Conservation (phyloP, 2,888 invertebrate genomes). For the Hirtodrosophila duncani region DNA sequence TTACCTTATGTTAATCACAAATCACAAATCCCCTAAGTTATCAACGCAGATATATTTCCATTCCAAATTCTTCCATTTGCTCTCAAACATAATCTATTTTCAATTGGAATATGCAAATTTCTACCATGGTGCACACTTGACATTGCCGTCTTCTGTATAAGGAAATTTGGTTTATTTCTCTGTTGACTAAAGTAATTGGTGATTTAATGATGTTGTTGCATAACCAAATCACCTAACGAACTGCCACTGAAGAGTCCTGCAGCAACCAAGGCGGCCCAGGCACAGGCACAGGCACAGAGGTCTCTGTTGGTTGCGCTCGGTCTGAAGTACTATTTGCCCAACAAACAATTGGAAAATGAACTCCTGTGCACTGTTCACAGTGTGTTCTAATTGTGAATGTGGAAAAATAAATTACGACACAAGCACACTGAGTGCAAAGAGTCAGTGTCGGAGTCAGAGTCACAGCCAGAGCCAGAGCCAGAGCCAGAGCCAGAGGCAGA, state of each 20-base stretch:
- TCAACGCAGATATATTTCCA: too few species aligned
- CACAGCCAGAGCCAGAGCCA: too few species aligned
- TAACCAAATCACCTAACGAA: slow-evolving; percentile 71
- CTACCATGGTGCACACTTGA: slow-evolving; percentile 35
- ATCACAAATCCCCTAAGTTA: too few species aligned
- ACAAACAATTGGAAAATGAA: slow-evolving; percentile 67
- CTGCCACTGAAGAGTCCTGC: slow-evolving; percentile 34
- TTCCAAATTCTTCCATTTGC: too few species aligned
- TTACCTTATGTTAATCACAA: too few species aligned
- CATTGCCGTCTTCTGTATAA: slow-evolving; percentile 45
- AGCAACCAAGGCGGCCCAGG: slow-evolving; percentile 8
- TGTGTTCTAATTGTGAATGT: slow-evolving; percentile 65
- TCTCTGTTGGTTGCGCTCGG: slow-evolving; percentile 14
- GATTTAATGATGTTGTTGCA: slow-evolving; percentile 71
- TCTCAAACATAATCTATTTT: too few species aligned
- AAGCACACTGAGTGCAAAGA: slow-evolving; percentile 27
- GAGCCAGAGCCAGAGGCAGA: slow-evolving; percentile 1
- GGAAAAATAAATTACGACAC: slow-evolving; percentile 67
- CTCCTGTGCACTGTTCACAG: slow-evolving; percentile 30
- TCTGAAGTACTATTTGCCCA: slow-evolving; percentile 63
- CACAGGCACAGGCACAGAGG: slow-evolving; percentile 4
- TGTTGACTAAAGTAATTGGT: slow-evolving; percentile 71
- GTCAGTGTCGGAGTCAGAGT: too few species aligned
- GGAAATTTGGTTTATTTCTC: slow-evolving; percentile 68
- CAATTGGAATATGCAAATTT: too few species aligned